Base-by-base conservation (phyloP, 37 sponge, comb jelly and placozoan species). In the Geodia barretti region DNA sequence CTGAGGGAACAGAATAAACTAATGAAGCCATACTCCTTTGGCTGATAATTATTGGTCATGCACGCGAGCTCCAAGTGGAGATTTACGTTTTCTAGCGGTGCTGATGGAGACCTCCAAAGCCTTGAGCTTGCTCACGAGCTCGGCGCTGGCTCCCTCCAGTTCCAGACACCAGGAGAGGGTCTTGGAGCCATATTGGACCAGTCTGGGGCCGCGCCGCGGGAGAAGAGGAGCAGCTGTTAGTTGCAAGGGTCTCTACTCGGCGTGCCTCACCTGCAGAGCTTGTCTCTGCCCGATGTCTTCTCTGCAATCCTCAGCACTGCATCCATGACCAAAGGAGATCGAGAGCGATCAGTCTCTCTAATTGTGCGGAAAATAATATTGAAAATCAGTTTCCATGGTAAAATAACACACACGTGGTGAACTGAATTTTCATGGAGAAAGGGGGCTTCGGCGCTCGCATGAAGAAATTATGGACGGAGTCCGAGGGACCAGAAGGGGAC, bases 41-140 rank as follows among this genome's bases (percentile, higher is more conserved):
- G 54, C 20, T 59, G 60, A 59, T 59, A 14, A 59, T 21, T 21
- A 59, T 59, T 14, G 20, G 60, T 59, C 14, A 59, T 59, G 60
- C 19, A 59, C 19, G 60, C 19, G 20, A 14, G 20, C 14, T 59
- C 20, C 28, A 63, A 7, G 5, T 29, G 8, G 64, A 29, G 25
- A 63, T 5, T 25, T 39, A 92, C 93, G 73, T 85, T 92, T 92
- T 42, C 93, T 85, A 2, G 93, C 86, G 63, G 86, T 84, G 54
- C 88, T 87, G 29, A 92, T 85, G 68, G 74, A 78, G 20, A 43
- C 5, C 64, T 92, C 93, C 64, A 92, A 64, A 3, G 29, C 41
- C 36, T 69, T 85, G 5, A 82, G 36, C 64, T 74, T 80, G n/a
- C 62, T 39, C 30, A 82, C 65, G 7, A 84, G 62, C 26, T 81